Base-by-base conservation (phyloP, 2,113 vertebrate species). In the Ranitomeya variabilis region DNA sequence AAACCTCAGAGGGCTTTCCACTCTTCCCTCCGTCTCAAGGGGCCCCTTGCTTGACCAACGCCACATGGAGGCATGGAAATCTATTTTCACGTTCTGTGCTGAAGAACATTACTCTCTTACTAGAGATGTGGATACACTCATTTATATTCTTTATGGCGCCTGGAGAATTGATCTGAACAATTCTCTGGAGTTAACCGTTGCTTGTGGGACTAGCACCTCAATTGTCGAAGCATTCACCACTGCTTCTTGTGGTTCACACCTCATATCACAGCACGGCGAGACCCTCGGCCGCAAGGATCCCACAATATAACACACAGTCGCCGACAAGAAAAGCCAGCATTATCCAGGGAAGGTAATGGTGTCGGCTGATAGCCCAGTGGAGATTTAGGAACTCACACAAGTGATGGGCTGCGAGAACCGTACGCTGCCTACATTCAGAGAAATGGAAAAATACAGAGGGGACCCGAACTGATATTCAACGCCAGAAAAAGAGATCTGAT, bases 121-220 rank as follows among this genome's bases (percentile, higher is more conserved):
- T 78, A 51, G 81, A 52, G 45, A 84, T n/a, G 51, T 14, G 45
- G 67, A 83, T 78, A 18, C 45, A 26, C 66, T 78, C 52, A 76
- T 88, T 26, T 80, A 59, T 80, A 31, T 59, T 62, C 57, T 69
- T 76, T 15, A 67, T 31, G 14, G 37, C 45, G 45, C 80, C 80
- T 31, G 19, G 80, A 84, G 81, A 76, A 78, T 78, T 77, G 15
- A 64, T 66, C 15, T 19, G 45, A 10, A 45, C 14, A 78, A 78
- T 66, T 74, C 87, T 88, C 80, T 66, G 26, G 87, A 64, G 87
- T 66, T 78, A 26, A 14, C 55, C 2, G 26, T 55, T 89, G 9
- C 81, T 55, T 89, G 13, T 78, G 87, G 87, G 73, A 89, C 73
- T 84, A 51, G 59, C 81, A 78, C 80, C n/a, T 78, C 71, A 37